These are phyloP conservation scores for Drosophila pseudoobscura DNA, from an alignment of 1,140 invertebrate genomes.

Conservation along the genomic window DNA sequence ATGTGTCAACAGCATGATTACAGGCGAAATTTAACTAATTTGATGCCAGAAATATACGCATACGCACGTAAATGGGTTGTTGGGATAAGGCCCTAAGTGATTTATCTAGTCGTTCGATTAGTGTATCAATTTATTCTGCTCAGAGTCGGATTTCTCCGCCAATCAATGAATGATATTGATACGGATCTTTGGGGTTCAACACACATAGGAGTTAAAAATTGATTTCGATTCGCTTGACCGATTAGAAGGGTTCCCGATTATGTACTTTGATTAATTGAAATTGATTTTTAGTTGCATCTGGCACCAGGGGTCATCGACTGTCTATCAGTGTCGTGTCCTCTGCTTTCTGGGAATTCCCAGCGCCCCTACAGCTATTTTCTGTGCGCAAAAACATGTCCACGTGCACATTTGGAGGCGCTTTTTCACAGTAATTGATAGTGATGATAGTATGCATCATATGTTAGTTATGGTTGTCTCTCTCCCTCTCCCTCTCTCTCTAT, in stretches of 20 bases:
- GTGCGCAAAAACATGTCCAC: too few species aligned
- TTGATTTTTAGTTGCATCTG: slow-evolving; percentile 11
- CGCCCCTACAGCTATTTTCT: too few species aligned
- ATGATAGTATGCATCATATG: too few species aligned
- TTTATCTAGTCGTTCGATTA: slow-evolving; percentile 31
- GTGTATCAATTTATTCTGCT: slow-evolving; percentile 10
- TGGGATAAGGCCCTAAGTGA: slow-evolving; percentile 28
- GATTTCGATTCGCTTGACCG: neutral
- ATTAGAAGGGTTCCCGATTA: slow-evolving; percentile 8
- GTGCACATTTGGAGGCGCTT: too few species aligned
- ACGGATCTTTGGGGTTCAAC: too few species aligned
- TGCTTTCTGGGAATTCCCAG: too few species aligned
- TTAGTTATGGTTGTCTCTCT: too few species aligned
- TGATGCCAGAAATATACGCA: slow-evolving; percentile 22
- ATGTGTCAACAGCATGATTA: slow-evolving; percentile 58
- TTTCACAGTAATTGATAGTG: too few species aligned
- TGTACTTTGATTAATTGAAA: slow-evolving; percentile 29
- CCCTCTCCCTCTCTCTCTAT: too few species aligned
- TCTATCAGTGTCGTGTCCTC: too few species aligned
- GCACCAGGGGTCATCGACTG: too few species aligned
- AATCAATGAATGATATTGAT: neutral
- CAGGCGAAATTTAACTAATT: slow-evolving; percentile 46
- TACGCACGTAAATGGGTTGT: slow-evolving; percentile 15
- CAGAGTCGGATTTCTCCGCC: slow-evolving; percentile 8
- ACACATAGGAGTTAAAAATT: too few species aligned